Conservation (phyloP, 2,888 invertebrate genomes). For the Leptinotarsa rubiginosa region DNA sequence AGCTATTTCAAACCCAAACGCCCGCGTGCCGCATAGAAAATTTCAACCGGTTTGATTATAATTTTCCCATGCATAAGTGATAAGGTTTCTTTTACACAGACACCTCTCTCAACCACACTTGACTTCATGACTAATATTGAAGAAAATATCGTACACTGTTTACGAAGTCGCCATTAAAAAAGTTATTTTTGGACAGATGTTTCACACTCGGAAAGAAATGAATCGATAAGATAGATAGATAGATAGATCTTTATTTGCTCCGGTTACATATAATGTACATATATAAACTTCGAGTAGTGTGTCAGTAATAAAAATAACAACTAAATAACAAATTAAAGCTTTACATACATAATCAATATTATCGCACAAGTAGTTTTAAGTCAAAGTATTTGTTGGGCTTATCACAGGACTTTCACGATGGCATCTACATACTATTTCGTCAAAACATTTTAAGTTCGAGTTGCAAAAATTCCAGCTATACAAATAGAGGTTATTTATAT, state of each 20-base stretch:
- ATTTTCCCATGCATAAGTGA: constrained; percentile 15
- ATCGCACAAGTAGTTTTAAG: no score
- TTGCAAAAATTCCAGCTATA: constrained; percentile 38
- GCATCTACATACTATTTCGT: constrained; percentile 28
- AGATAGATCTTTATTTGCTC: no score
- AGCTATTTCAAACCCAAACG: constrained; percentile 5
- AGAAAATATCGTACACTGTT: constrained; percentile 26
- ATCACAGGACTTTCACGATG: constrained; percentile 23
- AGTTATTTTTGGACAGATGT: constrained; percentile 32
- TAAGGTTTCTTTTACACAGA: constrained; percentile 6
- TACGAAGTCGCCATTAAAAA: constrained; percentile 26
- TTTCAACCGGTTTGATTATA: constrained; percentile 14
- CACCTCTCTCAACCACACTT: constrained; percentile 9
- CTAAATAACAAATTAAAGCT: no score
- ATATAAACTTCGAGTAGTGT: no score
- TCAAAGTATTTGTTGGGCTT: constrained; percentile 8
- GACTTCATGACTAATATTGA: background rate
- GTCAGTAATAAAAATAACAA: no score
- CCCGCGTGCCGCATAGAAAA: background rate
- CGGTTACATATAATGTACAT: no score
- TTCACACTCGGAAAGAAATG: constrained; percentile 16
- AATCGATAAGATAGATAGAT: no score
- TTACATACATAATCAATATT: no score
- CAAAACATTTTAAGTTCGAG: constrained; percentile 36
- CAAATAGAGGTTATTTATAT: constrained; percentile 36